Conservation (phyloP, 2,888 invertebrate species). For the Bembecia ichneumoniformis region DNA sequence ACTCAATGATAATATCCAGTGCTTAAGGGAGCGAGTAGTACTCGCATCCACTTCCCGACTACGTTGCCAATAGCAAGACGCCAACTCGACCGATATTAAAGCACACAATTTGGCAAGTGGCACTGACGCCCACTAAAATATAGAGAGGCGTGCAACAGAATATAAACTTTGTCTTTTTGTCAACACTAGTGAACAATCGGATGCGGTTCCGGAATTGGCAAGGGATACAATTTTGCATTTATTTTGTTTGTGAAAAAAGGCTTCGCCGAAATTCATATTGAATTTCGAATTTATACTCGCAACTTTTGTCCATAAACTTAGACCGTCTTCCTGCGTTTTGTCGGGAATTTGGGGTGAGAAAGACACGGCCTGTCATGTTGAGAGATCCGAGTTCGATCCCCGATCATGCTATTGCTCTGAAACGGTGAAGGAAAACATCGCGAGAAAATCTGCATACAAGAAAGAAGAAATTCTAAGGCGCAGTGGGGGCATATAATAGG, state of each 20-base stretch:
- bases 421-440: too few relatives aligned
- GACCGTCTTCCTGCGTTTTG: too few relatives aligned
- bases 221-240: conserved; percentile 34
- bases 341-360: too few relatives aligned
- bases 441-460: too few relatives aligned
- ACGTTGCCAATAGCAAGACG: conserved; percentile 36
- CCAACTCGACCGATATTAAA: conserved; percentile 51
- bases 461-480: too few relatives aligned
- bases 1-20: background rate
- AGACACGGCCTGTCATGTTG: too few relatives aligned
- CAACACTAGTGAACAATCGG: conserved; percentile 28
- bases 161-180: conserved; percentile 36
- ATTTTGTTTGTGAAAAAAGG: conserved; percentile 27
- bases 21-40: background rate
- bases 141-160: conserved; percentile 31
- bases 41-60: too few relatives aligned
- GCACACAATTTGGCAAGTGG: conserved; percentile 57
- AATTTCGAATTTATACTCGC: conserved; percentile 2
- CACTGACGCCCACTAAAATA: conserved; percentile 29
- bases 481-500: too few relatives aligned
- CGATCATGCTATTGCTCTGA: too few relatives aligned
- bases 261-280: conserved; percentile 7
- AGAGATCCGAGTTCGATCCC: too few relatives aligned
- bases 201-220: conserved; percentile 30
- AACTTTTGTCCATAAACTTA: background rate